Evolutionary conservation across 1,140 invertebrate species (phyloP), one percentile per base, ranked within the genome.

Genomic region (Drosophila oshimai): DNA sequence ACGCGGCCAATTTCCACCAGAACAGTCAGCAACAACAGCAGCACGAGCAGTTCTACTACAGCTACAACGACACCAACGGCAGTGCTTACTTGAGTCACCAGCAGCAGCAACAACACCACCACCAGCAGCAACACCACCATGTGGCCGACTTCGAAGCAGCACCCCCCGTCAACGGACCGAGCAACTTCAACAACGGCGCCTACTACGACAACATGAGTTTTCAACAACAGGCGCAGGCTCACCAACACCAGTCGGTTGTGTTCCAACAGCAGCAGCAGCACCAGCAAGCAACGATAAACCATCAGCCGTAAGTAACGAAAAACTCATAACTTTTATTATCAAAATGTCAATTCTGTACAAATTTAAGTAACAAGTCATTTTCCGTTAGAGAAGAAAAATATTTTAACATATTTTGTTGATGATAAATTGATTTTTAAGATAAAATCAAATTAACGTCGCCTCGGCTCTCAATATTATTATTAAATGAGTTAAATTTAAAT

Each of bases 141-240:
- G 81, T 86, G 55, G 71, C 80, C 36, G 87, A 90, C 15, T 89
- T 84, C 39, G 81, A 87, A 3, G 60, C 65, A 50, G n/a, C n/a
- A n/a, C 71, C 77, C 47, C 73, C 83, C 47, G 69, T 87, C 12
- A 83, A 80, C 37, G 77, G 62, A 2, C 62, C 76, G 2, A 42
- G 45, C 42, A 84, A 78, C 54, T 91, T 89, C 22, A 90, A 91
- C 39, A 88, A 70, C n/a, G 67, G 73, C 18, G 54, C 75, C 20
- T 91, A 91, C 33, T 90, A 90, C 49, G 89, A 91, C 17, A 88
- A 90, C 24, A 79, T 90, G 67, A 89, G 58, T 73, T 90, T 87
- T 44, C 89, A 89, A 54, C 77, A 88, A 18, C 68, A 68, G 15
- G 54, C 58, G 4, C 60, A 44, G 22, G 58, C 54, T 26, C 60